Evolutionary conservation across 2,888 invertebrate species (phyloP), one percentile per base, ranked within the genome.

Genomic region (Tetheella fluctuosa): DNA sequence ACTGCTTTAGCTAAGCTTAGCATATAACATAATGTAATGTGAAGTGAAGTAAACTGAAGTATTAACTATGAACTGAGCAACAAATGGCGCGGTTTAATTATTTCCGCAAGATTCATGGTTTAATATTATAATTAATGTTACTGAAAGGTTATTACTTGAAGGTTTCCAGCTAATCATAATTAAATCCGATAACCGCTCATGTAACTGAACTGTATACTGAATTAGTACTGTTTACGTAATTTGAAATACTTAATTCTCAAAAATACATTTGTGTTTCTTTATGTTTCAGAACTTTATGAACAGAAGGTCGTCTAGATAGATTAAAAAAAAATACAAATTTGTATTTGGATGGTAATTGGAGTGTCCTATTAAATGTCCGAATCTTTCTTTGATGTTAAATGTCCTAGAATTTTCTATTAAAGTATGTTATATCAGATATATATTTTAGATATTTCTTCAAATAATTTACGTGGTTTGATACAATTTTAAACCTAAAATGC

Each of bases 111-210:
- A 48, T 48, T 20, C 15, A 48, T 48, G 17, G 42, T 48, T 48
- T 48, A 20, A 20, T 48, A 48, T 48, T 48, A 48, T 48, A 48
- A 48, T 48, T 48, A 15, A 48, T 48, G 48, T 20, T 48, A 48
- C 48, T 20, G 48, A 48, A 48, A 48, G 48, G 48, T 48, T 48
- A 48, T 15, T 10, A 20, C 48, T 48, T 20, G 48, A 48, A 48
- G 48, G 48, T n/a, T 10, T 15, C 17, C 8, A 42, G 7, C 42
- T 48, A 39, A 48, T 48, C 10, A 20, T 48, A 48, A 48, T 48
- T 48, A 48, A 17, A 20, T n/a, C 48, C 15, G 20, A 48, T 48
- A 10, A 10, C 20, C 2, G 20, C 20, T 20, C 20, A 17, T 8
- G 10, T 48, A 15, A 1, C 17, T 3, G 2, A 8, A 48, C 48